These are phyloP conservation scores for Pseudorectes ferrugineus DNA, from an alignment of 2,113 vertebrate genomes.

Conservation along the genomic window DNA sequence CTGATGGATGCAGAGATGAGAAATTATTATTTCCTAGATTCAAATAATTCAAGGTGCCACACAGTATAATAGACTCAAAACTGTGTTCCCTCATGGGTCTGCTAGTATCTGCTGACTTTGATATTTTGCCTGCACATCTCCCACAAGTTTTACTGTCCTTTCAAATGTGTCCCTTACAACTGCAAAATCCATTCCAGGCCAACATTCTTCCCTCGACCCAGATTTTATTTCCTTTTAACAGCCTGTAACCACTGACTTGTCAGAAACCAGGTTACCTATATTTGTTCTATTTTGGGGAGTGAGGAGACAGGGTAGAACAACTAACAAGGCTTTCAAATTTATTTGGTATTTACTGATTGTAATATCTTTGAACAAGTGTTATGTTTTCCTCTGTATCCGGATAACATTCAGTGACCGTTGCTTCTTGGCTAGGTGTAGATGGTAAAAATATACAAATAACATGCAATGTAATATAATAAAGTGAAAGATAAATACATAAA, in stretches of 20 bases:
- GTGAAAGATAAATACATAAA: not conserved
- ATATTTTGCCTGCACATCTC: not conserved
- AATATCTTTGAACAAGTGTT: not conserved
- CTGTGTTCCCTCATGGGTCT: not conserved
- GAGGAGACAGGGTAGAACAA: not conserved
- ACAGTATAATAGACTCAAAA: not conserved
- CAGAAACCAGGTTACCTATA: slow-evolving; percentile 23
- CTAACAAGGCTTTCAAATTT: not conserved
- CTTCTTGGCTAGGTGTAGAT: not conserved
- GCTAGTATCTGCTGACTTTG: not conserved
- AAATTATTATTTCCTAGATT: not conserved
- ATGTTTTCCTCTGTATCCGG: not conserved
- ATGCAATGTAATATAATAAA: not conserved
- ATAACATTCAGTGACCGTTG: not conserved
- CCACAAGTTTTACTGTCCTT: not conserved
- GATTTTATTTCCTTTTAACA: not conserved
- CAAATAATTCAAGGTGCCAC: not conserved
- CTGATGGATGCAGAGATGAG: not conserved
- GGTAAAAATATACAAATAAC: not conserved
- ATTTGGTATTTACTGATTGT: not conserved
- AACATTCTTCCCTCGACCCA: not conserved
- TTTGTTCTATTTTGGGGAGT: not conserved
- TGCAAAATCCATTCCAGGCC: not conserved
- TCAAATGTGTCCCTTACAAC: not conserved
- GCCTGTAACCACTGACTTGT: not conserved